A percentile compares a stretch with the other conserved stretches of the same genome.
Conservation (phyloP, 2,888 invertebrate species). For the Limnephilus marmoratus region DNA sequence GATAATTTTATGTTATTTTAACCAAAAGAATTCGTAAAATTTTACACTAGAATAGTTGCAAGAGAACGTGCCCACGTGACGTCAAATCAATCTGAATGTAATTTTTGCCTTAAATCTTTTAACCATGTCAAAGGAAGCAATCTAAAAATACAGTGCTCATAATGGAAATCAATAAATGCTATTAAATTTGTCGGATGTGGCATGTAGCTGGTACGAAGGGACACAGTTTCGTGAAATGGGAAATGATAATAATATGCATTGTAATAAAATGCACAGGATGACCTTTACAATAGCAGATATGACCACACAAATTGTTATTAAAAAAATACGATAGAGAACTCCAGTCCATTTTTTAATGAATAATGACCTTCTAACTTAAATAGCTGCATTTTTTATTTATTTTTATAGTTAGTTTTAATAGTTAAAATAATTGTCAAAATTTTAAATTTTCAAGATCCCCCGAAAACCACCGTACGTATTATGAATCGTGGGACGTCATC, state of each 20-base stretch:
- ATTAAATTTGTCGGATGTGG: not conserved
- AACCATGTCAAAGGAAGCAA: not conserved
- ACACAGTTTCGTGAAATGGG: constrained; percentile 24
- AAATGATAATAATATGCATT: not conserved
- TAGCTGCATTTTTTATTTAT: no score
- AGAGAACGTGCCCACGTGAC: not conserved
- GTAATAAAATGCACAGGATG: not conserved
- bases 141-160: not conserved
- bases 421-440: no score
- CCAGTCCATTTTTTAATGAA: no score
- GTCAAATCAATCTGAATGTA: not conserved
- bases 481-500: no score
- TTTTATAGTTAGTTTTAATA: no score
- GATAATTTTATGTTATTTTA: not conserved
- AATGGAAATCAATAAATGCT: not conserved
- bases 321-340: not conserved
- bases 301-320: not conserved
- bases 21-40: not conserved
- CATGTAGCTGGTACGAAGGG: constrained; percentile 23
- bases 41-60: not conserved
- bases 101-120: not conserved
- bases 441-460: no score
- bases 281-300: not conserved
- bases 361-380: no score
- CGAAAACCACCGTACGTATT: no score